These are phyloP conservation scores for Andrena marginata DNA, from an alignment of 2,888 invertebrate genomes.

Conservation along the genomic window DNA sequence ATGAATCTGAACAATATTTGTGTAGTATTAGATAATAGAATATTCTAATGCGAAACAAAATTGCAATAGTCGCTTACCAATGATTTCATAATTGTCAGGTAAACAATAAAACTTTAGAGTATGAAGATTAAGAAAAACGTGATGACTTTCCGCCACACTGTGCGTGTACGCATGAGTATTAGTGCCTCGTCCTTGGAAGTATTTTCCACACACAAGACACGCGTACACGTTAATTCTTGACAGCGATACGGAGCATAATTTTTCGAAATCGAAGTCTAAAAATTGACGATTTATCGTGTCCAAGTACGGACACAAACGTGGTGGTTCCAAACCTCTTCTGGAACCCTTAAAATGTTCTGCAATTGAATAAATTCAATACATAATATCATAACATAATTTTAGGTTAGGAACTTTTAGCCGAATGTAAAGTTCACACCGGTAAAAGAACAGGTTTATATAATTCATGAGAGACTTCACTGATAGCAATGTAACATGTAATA, in stretches of 20 bases:
- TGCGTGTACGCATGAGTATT: conserved; percentile 99
- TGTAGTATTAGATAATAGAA: conserved; percentile 13
- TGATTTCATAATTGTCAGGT: conserved; percentile 99
- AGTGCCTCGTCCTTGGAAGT: conserved; percentile 98
- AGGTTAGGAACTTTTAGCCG: conserved; percentile 21
- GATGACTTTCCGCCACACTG: conserved; percentile 98
- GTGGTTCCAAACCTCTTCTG: conserved; percentile 66
- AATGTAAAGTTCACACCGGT: neutral
- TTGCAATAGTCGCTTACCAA: conserved; percentile 88
- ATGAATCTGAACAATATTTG: conserved; percentile 90
- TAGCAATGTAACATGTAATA: neutral
- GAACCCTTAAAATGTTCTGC: conserved; percentile 53
- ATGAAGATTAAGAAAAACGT: conserved; percentile 98
- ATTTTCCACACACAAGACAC: conserved; percentile 99
- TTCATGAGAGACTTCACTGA: neutral
- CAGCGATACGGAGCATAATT: conserved; percentile 98
- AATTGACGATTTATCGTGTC: conserved; percentile 99
- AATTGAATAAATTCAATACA: conserved; percentile 29
- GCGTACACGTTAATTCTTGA: conserved; percentile 99
- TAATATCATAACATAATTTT: conserved; percentile 4
- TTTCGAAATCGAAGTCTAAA: conserved; percentile 99
- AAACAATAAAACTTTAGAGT: conserved; percentile 99
- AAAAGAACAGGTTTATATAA: neutral
- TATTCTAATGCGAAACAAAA: conserved; percentile 3
- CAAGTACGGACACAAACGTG: conserved; percentile 95